Conservation (phyloP, 2,888 invertebrate species). For the Diarsia mendica region DNA sequence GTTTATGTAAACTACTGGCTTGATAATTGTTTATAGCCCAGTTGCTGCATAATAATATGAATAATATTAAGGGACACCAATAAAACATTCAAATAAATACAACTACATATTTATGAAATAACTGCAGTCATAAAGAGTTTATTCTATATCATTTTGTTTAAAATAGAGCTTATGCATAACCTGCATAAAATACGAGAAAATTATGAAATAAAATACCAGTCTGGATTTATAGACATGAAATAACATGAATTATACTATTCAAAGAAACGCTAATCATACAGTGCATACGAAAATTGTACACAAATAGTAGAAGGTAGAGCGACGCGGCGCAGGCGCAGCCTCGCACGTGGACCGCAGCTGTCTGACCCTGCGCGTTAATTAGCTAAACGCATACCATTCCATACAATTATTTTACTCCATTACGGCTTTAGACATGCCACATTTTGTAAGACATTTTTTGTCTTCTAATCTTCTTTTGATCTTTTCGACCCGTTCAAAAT, state of each 20-base stretch:
- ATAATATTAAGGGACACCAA: conserved; percentile 45
- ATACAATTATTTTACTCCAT: conserved; percentile 78
- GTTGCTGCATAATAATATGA: conserved; percentile 34
- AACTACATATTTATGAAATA: conserved; percentile 16
- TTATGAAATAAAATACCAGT: background rate
- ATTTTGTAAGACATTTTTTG: conserved; percentile 43
- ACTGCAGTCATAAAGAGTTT: conserved; percentile 4
- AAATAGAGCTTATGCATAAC: conserved; percentile 1
- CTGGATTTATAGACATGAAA: background rate
- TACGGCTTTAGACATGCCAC: conserved; percentile 49
- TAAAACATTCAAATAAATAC: conserved; percentile 42
- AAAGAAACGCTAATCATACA: conserved; percentile 19
- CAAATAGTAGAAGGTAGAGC: conserved; percentile 46
- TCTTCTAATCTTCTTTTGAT: conserved; percentile 38
- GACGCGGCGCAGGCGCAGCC: conserved; percentile 47
- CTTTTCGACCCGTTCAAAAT: conserved; percentile 27
- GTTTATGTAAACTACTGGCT: conserved; percentile 46
- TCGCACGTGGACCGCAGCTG: conserved; percentile 85
- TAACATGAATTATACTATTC: conserved; percentile 4
- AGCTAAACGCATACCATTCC: conserved; percentile 84
- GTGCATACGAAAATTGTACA: conserved; percentile 39
- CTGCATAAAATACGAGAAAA: background rate
- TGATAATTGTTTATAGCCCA: conserved; percentile 49
- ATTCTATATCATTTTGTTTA: conserved; percentile 16
- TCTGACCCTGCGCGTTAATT: conserved; percentile 80